Percentiles rank a stretch among this genome's conserved stretches.
These are phyloP conservation scores for Xylota segnis DNA, from an alignment of 2,888 invertebrate species.

Conservation along the genomic window DNA sequence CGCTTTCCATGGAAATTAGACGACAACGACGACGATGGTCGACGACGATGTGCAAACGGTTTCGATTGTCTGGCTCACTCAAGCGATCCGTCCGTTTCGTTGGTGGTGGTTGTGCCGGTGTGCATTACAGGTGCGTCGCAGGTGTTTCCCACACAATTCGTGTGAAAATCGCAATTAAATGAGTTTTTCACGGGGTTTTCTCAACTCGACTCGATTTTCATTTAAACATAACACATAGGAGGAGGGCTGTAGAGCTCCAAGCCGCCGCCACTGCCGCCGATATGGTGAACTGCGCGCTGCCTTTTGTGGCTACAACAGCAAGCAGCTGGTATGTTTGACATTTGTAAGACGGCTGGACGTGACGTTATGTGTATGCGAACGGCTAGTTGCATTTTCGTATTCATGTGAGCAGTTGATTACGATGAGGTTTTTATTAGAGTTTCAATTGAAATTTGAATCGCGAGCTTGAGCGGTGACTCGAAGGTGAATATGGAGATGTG, in stretches of 20 bases:
- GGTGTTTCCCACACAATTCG: conserved; percentile 82
- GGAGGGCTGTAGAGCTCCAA: conserved; percentile 8
- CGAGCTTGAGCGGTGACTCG: conserved; percentile 50
- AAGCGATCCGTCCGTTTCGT: conserved; percentile 37
- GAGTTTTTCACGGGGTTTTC: conserved; percentile 79
- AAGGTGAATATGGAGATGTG: conserved; percentile 58
- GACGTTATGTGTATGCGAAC: conserved; percentile 64
- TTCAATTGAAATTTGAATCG: conserved; percentile 71
- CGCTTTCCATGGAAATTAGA: conserved; percentile 68
- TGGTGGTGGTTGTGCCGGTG: conserved; percentile 76
- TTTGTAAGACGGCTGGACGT: conserved; percentile 73
- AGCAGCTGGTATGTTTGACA: conserved; percentile 75
- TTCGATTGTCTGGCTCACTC: conserved; percentile 72
- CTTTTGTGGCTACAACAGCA: conserved; percentile 65
- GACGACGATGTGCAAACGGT: conserved; percentile 65
- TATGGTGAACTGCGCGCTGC: conserved; percentile 66
- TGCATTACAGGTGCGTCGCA: conserved; percentile 83
- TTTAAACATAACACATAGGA: conserved; percentile 23
- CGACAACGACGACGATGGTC: conserved; percentile 34
- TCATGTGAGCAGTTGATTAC: conserved; percentile 63
- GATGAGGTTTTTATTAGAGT: conserved; percentile 57
- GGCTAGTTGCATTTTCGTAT: conserved; percentile 61
- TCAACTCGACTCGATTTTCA: conserved; percentile 64
- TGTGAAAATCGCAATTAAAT: conserved; percentile 83
- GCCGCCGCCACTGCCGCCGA: conserved; percentile 34